Percentiles rank a stretch among this genome's conserved stretches.
phyloP scores from a whole-genome alignment of 1,140 invertebrate genomes.

The Formica selysi region DNA sequence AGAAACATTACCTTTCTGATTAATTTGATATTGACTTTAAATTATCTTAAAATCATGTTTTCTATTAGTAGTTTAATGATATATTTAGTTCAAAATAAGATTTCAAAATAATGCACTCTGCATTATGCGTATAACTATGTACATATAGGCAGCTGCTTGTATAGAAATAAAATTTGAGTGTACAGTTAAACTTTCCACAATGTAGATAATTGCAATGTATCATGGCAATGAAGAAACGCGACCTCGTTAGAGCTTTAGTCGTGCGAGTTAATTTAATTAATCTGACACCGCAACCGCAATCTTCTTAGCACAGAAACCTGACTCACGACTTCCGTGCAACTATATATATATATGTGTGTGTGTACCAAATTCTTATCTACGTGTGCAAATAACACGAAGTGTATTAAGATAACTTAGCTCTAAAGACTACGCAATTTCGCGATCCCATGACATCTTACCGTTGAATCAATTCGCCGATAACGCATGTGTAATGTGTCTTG shows the following conservation, averaged over 20 bases:
- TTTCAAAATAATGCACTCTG: not conserved
- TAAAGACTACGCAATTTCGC: not conserved
- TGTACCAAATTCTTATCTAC: slow-evolving; percentile 14
- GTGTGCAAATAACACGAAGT: not conserved
- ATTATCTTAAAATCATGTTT: not conserved
- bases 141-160: not conserved
- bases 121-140: not conserved
- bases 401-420: not conserved
- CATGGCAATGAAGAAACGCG: slow-evolving; percentile 38
- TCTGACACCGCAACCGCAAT: slow-evolving; percentile 51
- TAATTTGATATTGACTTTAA: not conserved
- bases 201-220: slow-evolving; percentile 38
- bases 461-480: not conserved
- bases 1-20: not conserved
- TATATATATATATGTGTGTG: not conserved
- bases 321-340: slow-evolving; percentile 19
- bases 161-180: slow-evolving; percentile 9
- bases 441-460: not conserved
- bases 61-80: not conserved
- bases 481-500: not conserved
- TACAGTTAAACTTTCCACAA: slow-evolving; percentile 6
- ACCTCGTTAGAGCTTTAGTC: slow-evolving; percentile 35
- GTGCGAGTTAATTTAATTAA: slow-evolving; percentile 60
- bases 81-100: no score
- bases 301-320: slow-evolving; percentile 51